Percentiles rank a stretch among this genome's conserved stretches.
phyloP scores from a whole-genome alignment of 2,888 invertebrate genomes.

The Tetrapedia diversipes region DNA sequence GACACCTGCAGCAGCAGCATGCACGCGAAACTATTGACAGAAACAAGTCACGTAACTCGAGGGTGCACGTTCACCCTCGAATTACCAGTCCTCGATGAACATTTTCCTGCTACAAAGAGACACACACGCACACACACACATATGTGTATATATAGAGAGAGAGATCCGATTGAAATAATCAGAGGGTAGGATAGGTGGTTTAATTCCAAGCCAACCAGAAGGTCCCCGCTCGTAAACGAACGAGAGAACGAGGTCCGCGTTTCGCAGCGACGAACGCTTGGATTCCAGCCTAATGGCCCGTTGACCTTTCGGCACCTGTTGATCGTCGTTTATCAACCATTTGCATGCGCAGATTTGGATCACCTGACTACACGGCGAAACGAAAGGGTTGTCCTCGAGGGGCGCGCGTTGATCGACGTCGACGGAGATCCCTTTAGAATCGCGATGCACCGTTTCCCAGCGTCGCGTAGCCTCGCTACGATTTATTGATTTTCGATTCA shows the following conservation, averaged over 20 bases:
- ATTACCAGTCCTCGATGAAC: slow-evolving; percentile 19
- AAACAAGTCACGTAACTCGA: slow-evolving; percentile 11
- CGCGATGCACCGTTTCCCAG: slow-evolving; percentile 26
- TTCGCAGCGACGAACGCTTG: slow-evolving; percentile 55
- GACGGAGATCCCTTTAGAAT: slow-evolving; percentile 22
- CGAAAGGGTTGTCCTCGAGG: slow-evolving; percentile 46
- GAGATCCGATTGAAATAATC: background rate
- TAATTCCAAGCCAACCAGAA: slow-evolving; percentile 22
- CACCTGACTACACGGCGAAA: slow-evolving; percentile 51
- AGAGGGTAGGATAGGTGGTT: background rate
- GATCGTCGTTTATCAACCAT: slow-evolving; percentile 72
- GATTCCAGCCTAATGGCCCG: slow-evolving; percentile 69
- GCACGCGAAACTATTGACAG: slow-evolving; percentile 3
- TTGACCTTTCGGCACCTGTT: slow-evolving; percentile 71
- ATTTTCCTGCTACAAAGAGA: background rate
- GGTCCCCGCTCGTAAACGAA: slow-evolving; percentile 36
- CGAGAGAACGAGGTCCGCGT: slow-evolving; percentile 31
- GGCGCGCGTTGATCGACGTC: slow-evolving; percentile 47
- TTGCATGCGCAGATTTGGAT: slow-evolving; percentile 67
- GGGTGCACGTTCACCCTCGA: background rate
- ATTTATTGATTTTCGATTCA: slow-evolving; percentile 64
- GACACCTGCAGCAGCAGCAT: background rate
- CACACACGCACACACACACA: too few species aligned
- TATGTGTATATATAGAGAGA: too few species aligned
- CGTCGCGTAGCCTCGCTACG: background rate